phyloP scores from a whole-genome alignment of 2,888 invertebrate species.

The Halictus ligatus region DNA sequence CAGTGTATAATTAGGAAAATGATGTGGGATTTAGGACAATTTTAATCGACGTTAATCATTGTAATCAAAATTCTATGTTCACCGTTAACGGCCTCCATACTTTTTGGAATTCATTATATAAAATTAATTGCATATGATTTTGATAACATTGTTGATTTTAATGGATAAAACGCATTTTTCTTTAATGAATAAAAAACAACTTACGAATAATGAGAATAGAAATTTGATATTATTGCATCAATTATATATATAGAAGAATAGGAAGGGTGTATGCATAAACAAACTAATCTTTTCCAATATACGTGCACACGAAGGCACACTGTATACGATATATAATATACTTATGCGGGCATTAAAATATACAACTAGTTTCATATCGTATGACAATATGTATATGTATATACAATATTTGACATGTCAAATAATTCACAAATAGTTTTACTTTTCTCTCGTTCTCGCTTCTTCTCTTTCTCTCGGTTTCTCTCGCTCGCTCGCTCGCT shows the following conservation, averaged over 20 bases:
- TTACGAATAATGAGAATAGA: slow-evolving; percentile 23
- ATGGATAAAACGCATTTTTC: not conserved
- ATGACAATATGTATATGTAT: slow-evolving; percentile 79
- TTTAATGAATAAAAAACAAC: slow-evolving; percentile 17
- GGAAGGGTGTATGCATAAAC: slow-evolving; percentile 58
- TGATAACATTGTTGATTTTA: slow-evolving; percentile 9
- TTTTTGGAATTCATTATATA: slow-evolving; percentile 22
- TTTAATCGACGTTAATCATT: slow-evolving; percentile 28
- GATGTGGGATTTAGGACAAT: slow-evolving; percentile 3
- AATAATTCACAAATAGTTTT: slow-evolving; percentile 78
- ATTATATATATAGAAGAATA: slow-evolving; percentile 35
- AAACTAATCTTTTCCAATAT: slow-evolving; percentile 67
- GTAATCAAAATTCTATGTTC: slow-evolving; percentile 23
- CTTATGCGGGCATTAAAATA: slow-evolving; percentile 78
- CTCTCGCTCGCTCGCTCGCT: not conserved
- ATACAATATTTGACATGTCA: slow-evolving; percentile 83
- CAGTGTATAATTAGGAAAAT: slow-evolving; percentile 2
- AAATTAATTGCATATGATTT: slow-evolving; percentile 35
- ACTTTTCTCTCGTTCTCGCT: slow-evolving; percentile 40
- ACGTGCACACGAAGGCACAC: slow-evolving; percentile 59
- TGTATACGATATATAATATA: slow-evolving; percentile 74
- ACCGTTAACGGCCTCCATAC: not conserved
- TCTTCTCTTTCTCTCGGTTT: slow-evolving; percentile 37
- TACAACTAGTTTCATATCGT: slow-evolving; percentile 79
- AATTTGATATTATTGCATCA: slow-evolving; percentile 14